Evolutionary conservation across 2,888 invertebrate species (phyloP).

Genomic region (Elmis aenea): DNA sequence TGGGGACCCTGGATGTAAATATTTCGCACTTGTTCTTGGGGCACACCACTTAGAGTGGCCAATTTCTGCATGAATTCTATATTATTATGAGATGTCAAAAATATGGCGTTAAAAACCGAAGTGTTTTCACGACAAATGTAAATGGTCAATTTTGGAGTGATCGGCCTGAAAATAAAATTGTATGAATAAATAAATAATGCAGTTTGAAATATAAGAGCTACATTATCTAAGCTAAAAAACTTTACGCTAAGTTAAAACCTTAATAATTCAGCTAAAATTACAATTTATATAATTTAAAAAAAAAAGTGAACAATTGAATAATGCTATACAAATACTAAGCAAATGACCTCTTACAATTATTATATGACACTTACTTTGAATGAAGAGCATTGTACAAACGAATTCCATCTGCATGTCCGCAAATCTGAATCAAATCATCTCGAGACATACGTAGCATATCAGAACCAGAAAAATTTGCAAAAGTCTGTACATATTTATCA

Average conservation of each 20-base stretch:
- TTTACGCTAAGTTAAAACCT: too few relatives aligned
- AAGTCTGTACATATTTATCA: conserved; percentile 67
- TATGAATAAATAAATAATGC: too few relatives aligned
- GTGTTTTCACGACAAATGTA: conserved; percentile 70
- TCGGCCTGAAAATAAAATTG: conserved; percentile 48
- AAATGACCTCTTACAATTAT: too few relatives aligned
- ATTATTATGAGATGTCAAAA: conserved; percentile 64
- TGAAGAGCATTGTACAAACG: conserved; percentile 86
- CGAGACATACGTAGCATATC: conserved; percentile 85
- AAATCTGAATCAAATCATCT: conserved; percentile 91
- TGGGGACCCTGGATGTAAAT: conserved; percentile 78
- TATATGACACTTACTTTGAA: conserved; percentile 66
- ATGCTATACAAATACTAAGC: too few relatives aligned
- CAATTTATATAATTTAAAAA: too few relatives aligned
- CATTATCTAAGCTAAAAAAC: too few relatives aligned
- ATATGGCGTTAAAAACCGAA: conserved; percentile 74
- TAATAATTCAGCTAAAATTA: too few relatives aligned
- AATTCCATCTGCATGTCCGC: conserved; percentile 91
- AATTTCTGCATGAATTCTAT: conserved; percentile 64
- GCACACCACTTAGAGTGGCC: conserved; percentile 52
- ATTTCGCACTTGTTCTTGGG: conserved; percentile 46
- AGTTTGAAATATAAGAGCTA: too few relatives aligned
- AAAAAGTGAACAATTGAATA: too few relatives aligned
- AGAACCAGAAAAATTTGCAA: conserved; percentile 81
- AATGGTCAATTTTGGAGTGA: conserved; percentile 74